Evolutionary conservation across 2,888 invertebrate genomes (phyloP).

Genomic region (Matsumyia berberina): DNA sequence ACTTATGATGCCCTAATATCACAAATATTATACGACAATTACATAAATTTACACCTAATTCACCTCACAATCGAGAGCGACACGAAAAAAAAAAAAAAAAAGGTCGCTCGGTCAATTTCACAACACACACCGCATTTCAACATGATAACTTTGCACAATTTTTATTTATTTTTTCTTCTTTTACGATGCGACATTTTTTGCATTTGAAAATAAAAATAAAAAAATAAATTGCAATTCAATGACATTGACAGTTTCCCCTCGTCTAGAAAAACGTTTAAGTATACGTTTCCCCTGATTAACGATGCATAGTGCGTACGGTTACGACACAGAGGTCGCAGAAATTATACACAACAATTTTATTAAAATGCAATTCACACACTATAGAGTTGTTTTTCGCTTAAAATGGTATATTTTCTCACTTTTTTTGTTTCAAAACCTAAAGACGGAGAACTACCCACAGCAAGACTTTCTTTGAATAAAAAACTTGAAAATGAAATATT

Average conservation of each 20-base stretch:
- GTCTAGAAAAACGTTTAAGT: neutral
- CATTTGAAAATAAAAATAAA: conserved; percentile 35
- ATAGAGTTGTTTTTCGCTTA: neutral
- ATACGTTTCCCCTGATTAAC: conserved; percentile 8
- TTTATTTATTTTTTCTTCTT: neutral
- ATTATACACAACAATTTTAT: neutral
- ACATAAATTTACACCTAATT: conserved; percentile 14
- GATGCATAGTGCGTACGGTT: conserved; percentile 50
- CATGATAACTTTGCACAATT: conserved; percentile 2
- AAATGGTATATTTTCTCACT: conserved; percentile 24
- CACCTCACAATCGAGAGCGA: neutral
- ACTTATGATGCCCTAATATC: too few species aligned
- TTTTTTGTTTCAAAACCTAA: too few species aligned
- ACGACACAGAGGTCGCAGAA: neutral
- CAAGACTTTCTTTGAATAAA: conserved; percentile 33
- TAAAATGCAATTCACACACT: conserved; percentile 32
- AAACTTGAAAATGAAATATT: conserved; percentile 32
- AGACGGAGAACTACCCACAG: neutral
- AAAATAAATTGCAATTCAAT: conserved; percentile 40
- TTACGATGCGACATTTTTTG: conserved; percentile 15
- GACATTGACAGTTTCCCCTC: too few species aligned
- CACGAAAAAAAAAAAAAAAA: conserved; percentile 5
- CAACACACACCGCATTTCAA: conserved; percentile 22
- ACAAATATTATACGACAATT: neutral
- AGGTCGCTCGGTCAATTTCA: conserved; percentile 33